Evolutionary conservation across 2,113 vertebrate genomes (phyloP).

Genomic region (Pampusana beccarii): DNA sequence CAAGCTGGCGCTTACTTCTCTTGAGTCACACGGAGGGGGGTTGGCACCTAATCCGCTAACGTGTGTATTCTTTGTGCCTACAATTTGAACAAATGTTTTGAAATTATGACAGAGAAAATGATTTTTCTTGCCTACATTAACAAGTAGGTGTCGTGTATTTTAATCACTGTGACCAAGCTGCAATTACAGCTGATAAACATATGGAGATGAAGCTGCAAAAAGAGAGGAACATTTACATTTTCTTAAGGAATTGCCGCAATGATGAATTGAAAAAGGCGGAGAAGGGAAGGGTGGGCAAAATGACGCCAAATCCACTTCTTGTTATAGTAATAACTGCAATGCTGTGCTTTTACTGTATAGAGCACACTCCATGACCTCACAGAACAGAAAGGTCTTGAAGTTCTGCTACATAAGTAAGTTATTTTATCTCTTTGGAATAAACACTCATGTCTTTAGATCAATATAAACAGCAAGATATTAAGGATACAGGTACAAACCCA

Average conservation of each 20-base stretch:
- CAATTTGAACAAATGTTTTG: slow-evolving; percentile 23
- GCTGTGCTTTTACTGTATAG: not conserved
- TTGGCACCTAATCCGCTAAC: not conserved
- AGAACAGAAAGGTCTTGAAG: not conserved
- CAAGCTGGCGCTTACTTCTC: not conserved
- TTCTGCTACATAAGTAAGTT: not conserved
- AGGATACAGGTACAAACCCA: not conserved
- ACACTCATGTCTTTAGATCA: not conserved
- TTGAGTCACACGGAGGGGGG: not conserved
- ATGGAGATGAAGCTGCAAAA: not conserved
- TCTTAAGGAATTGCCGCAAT: not conserved
- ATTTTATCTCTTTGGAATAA: too few species aligned
- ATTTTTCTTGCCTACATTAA: not conserved
- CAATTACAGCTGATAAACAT: slow-evolving; percentile 25
- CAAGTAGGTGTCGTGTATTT: not conserved
- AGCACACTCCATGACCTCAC: not conserved
- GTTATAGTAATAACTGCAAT: not conserved
- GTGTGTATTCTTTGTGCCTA: not conserved
- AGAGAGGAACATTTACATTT: not conserved
- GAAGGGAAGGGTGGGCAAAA: not conserved
- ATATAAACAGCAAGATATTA: too few species aligned
- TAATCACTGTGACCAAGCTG: not conserved
- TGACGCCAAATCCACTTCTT: not conserved
- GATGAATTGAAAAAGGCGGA: not conserved
- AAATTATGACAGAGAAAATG: not conserved